phyloP scores from a whole-genome alignment of 2,888 invertebrate genomes.

The Thumatha senex region DNA sequence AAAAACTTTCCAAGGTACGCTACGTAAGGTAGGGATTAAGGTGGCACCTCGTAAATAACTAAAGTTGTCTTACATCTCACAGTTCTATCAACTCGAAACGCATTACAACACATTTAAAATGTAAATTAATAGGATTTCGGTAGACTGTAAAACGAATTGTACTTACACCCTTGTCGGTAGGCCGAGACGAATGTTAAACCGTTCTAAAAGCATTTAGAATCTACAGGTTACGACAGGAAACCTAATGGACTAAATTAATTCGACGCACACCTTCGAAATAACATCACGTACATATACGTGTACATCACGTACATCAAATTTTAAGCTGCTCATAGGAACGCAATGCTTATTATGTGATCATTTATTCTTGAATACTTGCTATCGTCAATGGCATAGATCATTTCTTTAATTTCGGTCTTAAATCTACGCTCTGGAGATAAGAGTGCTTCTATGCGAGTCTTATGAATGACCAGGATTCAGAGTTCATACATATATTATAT shows the following conservation, averaged over 20 bases:
- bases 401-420: no score
- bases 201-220: slow-evolving; percentile 3
- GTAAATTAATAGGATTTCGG: not conserved
- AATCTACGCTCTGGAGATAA: slow-evolving; percentile 1
- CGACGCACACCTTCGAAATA: slow-evolving; percentile 4
- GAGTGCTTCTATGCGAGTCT: not conserved
- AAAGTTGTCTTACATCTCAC: no score
- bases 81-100: no score
- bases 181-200: slow-evolving; percentile 1
- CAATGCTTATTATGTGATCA: no score
- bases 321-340: no score
- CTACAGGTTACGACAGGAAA: slow-evolving; percentile 9
- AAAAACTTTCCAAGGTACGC: no score
- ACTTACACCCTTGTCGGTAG: not conserved
- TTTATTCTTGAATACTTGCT: no score
- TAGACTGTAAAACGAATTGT: not conserved
- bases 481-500: not conserved
- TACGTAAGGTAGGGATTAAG: no score
- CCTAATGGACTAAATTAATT: slow-evolving; percentile 4
- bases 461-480: no score
- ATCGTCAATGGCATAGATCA: no score
- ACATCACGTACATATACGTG: slow-evolving; percentile 4
- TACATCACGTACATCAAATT: no score
- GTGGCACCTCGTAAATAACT: no score
- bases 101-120: not conserved